phyloP scores from a whole-genome alignment of 2,797 vertebrate genomes.

The Anguilla pacifica region DNA sequence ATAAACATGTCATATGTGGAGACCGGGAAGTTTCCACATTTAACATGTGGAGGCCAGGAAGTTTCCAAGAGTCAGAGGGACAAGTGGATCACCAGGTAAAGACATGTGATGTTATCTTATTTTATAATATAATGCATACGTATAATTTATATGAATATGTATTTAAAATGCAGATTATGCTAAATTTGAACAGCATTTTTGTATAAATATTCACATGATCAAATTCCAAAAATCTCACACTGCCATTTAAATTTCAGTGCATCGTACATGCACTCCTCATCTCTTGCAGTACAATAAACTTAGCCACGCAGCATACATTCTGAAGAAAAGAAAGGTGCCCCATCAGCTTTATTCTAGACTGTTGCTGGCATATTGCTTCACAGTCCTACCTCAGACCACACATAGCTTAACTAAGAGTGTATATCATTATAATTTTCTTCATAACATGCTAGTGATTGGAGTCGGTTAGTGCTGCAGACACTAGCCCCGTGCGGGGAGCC shows the following conservation, averaged over 20 bases:
- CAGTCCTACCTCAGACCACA: slow-evolving; percentile 38
- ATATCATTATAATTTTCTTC: slow-evolving; percentile 42
- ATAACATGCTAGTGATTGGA: slow-evolving; percentile 54
- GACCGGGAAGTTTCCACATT: too few relatives aligned
- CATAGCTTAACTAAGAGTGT: slow-evolving; percentile 41
- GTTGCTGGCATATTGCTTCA: slow-evolving; percentile 10
- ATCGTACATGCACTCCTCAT: not conserved
- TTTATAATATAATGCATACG: not conserved
- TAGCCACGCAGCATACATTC: not conserved
- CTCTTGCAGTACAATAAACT: not conserved
- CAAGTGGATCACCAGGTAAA: not conserved
- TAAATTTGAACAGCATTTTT: not conserved
- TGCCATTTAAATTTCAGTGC: not conserved
- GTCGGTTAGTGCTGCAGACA: slow-evolving; percentile 49
- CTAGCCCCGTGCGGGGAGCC: slow-evolving; percentile 31
- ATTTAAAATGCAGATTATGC: not conserved
- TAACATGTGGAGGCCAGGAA: not conserved
- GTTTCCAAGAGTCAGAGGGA: not conserved
- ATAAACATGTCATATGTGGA: too few relatives aligned
- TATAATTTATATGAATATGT: not conserved
- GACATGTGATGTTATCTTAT: not conserved
- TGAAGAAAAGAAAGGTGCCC: not conserved
- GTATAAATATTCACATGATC: not conserved
- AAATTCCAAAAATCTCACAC: not conserved
- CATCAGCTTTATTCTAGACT: not conserved